Evolutionary conservation across 2,113 vertebrate genomes (phyloP), one percentile per base, ranked within the genome.

Genomic region (Amphilophus citrinellus): DNA sequence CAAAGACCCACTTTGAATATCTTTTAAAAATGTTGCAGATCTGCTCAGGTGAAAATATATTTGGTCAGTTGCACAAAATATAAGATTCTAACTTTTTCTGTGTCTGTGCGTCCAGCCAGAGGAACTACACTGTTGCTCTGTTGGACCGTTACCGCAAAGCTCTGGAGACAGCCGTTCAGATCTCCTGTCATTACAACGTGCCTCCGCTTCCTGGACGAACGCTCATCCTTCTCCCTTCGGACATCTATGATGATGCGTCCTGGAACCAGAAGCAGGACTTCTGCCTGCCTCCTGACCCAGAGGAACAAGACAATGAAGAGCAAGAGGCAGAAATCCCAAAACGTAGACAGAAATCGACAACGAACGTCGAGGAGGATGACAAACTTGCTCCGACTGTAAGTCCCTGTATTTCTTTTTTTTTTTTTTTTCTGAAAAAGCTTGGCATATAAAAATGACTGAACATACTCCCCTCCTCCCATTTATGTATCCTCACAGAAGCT

Each of bases 191-290:
- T 3, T 94, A 97, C 87, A 98, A 96, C 32, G 88, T 98, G 35
- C 95, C 97, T 1, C 97, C 95, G 0, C 93, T 98, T 2, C 96
- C 97, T 0, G 97, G 97, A 53, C 94, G 94, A 42, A 98, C 97
- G 3, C 37, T 96, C 9, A 85, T 98, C 80, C 20, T 96, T n/a
- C 92, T 96, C 22, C 0, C 18, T 14, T 0, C 5, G 0, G 0
- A 1, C 11, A 1, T n/a, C 1, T 0, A 0, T 0, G 0, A 32
- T 0, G 0, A 22, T 0, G 0, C 0, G 0, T 1, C 57, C 1
- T 92, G 50, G 61, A 61, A 30, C 10, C 32, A 66, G 62, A 90
- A 88, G 15, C 87, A 32, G 1, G 93, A 94, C 71, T 94, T 97
- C 83, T 93, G 93, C 80, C 82, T 93, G 37, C 94, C 93, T 1